Base-by-base conservation (phyloP, 2,888 invertebrate species). In the Rotaria socialis region DNA sequence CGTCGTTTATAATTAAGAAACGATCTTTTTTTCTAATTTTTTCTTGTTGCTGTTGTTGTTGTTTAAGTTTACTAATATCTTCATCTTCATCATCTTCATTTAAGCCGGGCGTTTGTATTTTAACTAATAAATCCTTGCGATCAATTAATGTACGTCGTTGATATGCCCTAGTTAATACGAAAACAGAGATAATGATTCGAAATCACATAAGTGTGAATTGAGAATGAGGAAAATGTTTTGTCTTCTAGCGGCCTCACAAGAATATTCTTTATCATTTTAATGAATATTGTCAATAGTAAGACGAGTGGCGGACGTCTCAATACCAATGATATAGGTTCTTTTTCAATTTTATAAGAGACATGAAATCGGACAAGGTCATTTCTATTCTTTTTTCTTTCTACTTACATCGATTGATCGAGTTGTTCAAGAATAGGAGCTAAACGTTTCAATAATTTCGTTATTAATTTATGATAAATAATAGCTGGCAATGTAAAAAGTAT, bases 401-500 rank as follows among this genome's bases (percentile, higher is more conserved):
- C 67, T 41, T 67, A 67, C 80, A 80, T 80, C 2, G 47, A 47
- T 80, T 80, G 24, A 47, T 80, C 80, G 7, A 80, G 14, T 80
- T 80, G 80, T 47, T 80, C 80, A 14, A 80, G 47, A 7, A 80
- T 24, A 10, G 80, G 80, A 11, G 24, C 47, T 43, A 80, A 24
- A 10, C 80, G 80, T 80, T n/a, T 47, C 0, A 80, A 14, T 47
- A 80, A 80, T 47, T 80, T 80, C 11, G 24, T 24, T 47, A 80
- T 47, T 24, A 80, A n/a, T 80, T 80, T 80, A 47, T 80, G 80
- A 47, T 80, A 80, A 47, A 80, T 14, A 80, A 80, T 43, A 43
- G 80, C 80, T 47, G 80, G 80, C 47, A 80, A 47, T 47, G 80
- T 80, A 47, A 80, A 80, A 5, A 80, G n/a, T 24, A 80, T 80